phyloP scores from a whole-genome alignment of 2,888 invertebrate genomes.

The Adineta ricciae region DNA sequence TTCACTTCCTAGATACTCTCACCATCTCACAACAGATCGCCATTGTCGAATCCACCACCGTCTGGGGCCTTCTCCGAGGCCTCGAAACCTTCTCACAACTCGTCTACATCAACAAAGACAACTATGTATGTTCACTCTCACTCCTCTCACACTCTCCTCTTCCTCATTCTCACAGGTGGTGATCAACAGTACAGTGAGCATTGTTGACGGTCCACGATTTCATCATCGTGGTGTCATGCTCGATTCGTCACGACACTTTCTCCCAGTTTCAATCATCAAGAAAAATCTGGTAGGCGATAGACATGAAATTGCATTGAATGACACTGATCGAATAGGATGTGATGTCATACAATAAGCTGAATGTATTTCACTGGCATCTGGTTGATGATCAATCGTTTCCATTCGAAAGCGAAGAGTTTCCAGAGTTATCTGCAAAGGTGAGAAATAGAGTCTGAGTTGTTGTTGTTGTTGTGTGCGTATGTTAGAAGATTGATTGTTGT shows the following conservation, averaged over 20 bases:
- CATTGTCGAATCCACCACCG: slow-evolving; percentile 15
- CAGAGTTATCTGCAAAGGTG: too few species aligned
- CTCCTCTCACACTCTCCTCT: background rate
- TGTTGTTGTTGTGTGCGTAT: too few species aligned
- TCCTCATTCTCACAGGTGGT: slow-evolving; percentile 6
- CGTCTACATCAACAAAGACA: slow-evolving; percentile 20
- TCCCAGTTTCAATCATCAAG: slow-evolving; percentile 31
- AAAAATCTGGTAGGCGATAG: background rate
- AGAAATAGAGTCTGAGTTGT: too few species aligned
- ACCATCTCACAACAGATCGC: background rate
- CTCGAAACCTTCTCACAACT: slow-evolving; percentile 33
- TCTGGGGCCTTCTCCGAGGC: slow-evolving; percentile 30
- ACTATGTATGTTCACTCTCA: background rate
- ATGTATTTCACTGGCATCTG: slow-evolving; percentile 45
- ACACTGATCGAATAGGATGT: slow-evolving; percentile 26
- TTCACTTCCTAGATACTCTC: slow-evolving; percentile 12
- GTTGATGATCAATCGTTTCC: slow-evolving; percentile 44
- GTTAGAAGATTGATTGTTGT: too few species aligned
- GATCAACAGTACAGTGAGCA: slow-evolving; percentile 23
- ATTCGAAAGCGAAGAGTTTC: slow-evolving; percentile 34
- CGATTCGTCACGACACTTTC: slow-evolving; percentile 31
- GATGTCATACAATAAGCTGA: slow-evolving; percentile 41
- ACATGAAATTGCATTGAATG: slow-evolving; percentile 36
- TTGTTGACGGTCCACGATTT: slow-evolving; percentile 31
- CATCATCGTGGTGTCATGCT: slow-evolving; percentile 28